These are phyloP conservation scores for Takifugu rubripes DNA, from an alignment of 2,797 vertebrate species.

Conservation along the genomic window DNA sequence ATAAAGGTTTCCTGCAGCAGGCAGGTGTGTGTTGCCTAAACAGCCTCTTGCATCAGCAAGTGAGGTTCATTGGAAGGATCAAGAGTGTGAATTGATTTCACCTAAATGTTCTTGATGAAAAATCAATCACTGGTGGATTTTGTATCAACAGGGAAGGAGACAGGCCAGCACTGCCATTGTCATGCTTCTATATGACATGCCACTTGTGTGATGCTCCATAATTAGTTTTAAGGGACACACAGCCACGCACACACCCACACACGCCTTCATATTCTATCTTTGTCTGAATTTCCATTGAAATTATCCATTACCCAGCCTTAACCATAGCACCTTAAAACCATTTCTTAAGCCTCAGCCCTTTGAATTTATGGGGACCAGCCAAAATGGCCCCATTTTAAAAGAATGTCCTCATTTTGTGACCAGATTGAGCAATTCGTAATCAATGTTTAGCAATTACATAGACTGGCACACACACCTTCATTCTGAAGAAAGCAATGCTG, in stretches of 20 bases:
- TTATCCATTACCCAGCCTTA: too few relatives aligned
- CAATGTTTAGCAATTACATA: neutral
- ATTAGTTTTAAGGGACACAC: neutral
- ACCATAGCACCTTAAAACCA: too few relatives aligned
- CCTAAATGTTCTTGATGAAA: slow-evolving; percentile 41
- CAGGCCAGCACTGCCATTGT: slow-evolving; percentile 5
- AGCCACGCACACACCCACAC: neutral
- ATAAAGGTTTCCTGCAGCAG: slow-evolving; percentile 19
- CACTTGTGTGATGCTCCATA: too few relatives aligned
- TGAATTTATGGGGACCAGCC: too few relatives aligned
- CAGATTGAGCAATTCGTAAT: too few relatives aligned
- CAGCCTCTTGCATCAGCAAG: neutral
- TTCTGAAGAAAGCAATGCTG: slow-evolving; percentile 96
- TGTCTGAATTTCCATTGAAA: too few relatives aligned
- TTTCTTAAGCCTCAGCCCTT: too few relatives aligned
- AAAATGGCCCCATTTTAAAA: too few relatives aligned
- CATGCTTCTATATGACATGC: neutral
- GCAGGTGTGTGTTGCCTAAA: slow-evolving; percentile 28
- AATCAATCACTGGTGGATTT: slow-evolving; percentile 27
- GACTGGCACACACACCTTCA: slow-evolving; percentile 82
- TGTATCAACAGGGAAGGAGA: slow-evolving; percentile 24
- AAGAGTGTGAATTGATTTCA: slow-evolving; percentile 44
- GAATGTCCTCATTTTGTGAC: too few relatives aligned
- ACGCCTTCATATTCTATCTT: too few relatives aligned
- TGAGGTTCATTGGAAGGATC: slow-evolving; percentile 19